These are phyloP conservation scores for Orchesella flavescens DNA, from an alignment of 2,888 invertebrate species.

Conservation along the genomic window DNA sequence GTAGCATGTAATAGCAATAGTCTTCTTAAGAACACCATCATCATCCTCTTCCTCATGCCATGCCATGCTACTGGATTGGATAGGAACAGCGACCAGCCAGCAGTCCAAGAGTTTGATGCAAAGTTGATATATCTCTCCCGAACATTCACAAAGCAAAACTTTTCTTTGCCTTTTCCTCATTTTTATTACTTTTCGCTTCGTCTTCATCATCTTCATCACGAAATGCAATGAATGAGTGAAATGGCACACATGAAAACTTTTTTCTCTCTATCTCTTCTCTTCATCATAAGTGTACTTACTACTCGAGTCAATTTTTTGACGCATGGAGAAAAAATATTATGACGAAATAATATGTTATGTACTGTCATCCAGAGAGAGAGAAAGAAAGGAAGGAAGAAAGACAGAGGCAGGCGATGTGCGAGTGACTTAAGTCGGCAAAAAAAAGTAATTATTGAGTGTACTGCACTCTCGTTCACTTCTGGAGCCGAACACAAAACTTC, in stretches of 20 bases:
- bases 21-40: constrained; percentile 1
- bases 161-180: constrained; percentile 1
- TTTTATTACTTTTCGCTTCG: neutral
- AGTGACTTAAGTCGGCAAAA: neutral
- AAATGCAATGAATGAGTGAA: neutral
- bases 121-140: neutral
- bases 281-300: neutral
- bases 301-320: too few relatives aligned
- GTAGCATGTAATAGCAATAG: constrained; percentile 35
- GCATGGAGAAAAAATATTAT: too few relatives aligned
- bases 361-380: neutral
- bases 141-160: constrained; percentile 1
- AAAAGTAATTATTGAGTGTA: too few relatives aligned
- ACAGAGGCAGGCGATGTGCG: neutral
- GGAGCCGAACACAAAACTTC: neutral
- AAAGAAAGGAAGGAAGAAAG: too few relatives aligned
- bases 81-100: too few relatives aligned
- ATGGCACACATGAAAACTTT: constrained; percentile 1
- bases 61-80: too few relatives aligned
- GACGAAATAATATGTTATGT: neutral
- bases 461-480: neutral
- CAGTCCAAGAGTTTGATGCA: too few relatives aligned
- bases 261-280: neutral
- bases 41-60: neutral
- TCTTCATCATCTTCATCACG: neutral